Conservation (phyloP, 92 coral and sea anemone genomes). For the Epizoanthus stellaris region DNA sequence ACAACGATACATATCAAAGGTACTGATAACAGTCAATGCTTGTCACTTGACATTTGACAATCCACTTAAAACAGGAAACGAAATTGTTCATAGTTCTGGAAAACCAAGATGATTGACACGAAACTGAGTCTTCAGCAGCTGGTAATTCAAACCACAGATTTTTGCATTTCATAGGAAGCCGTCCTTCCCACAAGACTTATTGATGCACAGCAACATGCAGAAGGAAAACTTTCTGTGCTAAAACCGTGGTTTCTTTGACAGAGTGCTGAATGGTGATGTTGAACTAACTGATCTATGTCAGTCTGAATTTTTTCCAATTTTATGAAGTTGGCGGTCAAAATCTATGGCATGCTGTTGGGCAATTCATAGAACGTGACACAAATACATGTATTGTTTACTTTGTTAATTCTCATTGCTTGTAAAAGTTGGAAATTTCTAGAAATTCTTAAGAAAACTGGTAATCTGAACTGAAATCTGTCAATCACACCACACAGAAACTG, state of each 20-base stretch:
- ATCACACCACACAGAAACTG: no score
- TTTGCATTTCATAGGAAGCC: background rate
- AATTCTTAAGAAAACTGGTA: no score
- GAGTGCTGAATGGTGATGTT: background rate
- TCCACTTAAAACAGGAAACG: background rate
- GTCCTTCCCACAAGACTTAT: background rate
- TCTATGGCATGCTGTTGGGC: no score
- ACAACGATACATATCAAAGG: background rate
- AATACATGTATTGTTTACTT: no score
- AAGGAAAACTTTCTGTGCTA: background rate
- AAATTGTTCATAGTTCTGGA: background rate
- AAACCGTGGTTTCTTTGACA: background rate
- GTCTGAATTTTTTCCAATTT: no score
- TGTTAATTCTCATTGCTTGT: no score
- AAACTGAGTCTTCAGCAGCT: background rate
- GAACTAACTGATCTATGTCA: no score
- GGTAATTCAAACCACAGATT: background rate
- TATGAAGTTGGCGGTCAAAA: no score
- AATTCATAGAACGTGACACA: no score
- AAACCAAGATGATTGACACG: background rate
- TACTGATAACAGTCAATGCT: background rate
- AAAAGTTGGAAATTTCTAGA: no score
- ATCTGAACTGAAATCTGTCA: no score
- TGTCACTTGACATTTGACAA: background rate
- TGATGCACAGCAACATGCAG: constrained; percentile 4